phyloP scores from a whole-genome alignment of 2,797 vertebrate species.

The Darevskia nairensis region DNA sequence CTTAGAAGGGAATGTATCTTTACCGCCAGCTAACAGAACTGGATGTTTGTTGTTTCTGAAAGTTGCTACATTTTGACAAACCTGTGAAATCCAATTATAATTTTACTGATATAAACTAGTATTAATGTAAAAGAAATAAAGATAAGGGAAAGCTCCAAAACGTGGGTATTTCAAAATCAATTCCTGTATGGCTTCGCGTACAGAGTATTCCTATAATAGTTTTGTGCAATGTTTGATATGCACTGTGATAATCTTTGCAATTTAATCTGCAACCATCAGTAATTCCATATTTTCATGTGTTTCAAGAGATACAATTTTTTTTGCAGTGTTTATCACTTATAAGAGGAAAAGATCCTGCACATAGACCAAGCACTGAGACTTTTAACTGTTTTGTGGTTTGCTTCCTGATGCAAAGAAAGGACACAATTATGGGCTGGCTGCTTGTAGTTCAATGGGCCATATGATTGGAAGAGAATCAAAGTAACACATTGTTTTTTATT shows the following conservation, averaged over 20 bases:
- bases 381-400: neutral
- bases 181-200: neutral
- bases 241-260: slow-evolving; percentile 23
- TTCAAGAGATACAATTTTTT: slow-evolving; percentile 24
- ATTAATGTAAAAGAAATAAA: neutral
- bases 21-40: neutral
- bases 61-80: neutral
- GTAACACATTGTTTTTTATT: neutral
- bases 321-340: neutral
- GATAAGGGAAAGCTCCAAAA: neutral
- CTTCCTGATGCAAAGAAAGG: neutral
- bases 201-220: neutral
- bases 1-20: neutral
- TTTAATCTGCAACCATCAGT: slow-evolving; percentile 32
- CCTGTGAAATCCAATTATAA: neutral
- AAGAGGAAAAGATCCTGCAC: slow-evolving; percentile 36
- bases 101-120: neutral
- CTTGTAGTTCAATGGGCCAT: neutral
- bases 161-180: neutral
- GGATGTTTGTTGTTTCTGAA: fast-evolving
- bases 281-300: slow-evolving; percentile 27
- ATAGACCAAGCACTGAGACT: slow-evolving; percentile 29
- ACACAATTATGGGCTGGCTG: neutral
- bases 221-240: neutral
- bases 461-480: neutral